phyloP scores from a whole-genome alignment of 2,797 vertebrate genomes.

The Bucorvus abyssinicus region DNA sequence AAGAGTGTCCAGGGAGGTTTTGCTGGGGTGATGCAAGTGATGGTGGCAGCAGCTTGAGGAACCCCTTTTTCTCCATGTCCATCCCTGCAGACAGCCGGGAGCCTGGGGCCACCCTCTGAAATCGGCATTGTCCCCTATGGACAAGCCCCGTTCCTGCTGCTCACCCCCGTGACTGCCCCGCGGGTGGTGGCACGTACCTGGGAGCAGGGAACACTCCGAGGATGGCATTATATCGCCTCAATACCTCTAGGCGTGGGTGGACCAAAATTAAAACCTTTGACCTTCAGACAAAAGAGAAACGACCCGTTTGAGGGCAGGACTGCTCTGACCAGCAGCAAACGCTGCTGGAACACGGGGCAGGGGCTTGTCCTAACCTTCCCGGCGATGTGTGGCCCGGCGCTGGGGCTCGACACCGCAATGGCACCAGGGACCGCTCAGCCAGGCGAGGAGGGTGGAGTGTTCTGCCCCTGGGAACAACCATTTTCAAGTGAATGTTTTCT shows the following conservation, averaged over 20 bases:
- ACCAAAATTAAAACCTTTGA: background rate
- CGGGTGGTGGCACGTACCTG: background rate
- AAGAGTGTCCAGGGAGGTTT: background rate
- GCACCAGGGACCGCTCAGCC: too few relatives aligned
- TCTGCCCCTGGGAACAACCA: background rate
- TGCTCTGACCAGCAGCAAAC: background rate
- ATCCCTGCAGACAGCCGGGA: background rate
- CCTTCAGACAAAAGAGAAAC: background rate
- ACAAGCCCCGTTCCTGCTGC: background rate
- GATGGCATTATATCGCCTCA: background rate
- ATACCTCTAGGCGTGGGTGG: background rate
- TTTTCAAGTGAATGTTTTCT: background rate
- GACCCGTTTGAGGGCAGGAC: background rate
- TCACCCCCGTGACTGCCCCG: background rate
- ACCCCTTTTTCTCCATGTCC: background rate
- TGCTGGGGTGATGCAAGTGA: background rate
- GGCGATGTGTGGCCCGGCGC: background rate
- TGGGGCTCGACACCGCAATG: too few relatives aligned
- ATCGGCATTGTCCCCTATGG: background rate
- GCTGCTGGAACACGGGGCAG: background rate
- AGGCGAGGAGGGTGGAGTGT: too few relatives aligned
- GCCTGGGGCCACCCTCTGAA: background rate
- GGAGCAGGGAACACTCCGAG: background rate
- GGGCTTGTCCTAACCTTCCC: background rate
- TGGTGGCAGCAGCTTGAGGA: background rate